Evolutionary conservation across 1,140 invertebrate species (phyloP), one percentile per base, ranked within the genome.

Genomic region (Euwallacea fornicatus): DNA sequence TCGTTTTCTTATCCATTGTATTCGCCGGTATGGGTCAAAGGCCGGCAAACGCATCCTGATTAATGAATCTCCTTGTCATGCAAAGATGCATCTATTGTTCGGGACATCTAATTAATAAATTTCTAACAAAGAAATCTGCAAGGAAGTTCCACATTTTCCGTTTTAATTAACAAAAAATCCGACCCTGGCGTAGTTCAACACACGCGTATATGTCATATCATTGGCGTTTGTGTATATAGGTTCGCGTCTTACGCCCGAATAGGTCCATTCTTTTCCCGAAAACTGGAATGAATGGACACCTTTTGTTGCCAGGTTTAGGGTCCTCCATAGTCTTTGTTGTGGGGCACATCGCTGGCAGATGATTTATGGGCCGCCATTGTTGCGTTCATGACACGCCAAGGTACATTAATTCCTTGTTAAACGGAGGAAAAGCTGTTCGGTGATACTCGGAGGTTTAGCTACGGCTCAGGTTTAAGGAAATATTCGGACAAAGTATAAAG

Each of bases 1-100:
- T 15, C n/a, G 42, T 66, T 71, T 71, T 55, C 69, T 71, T 61
- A 71, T 71, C 62, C 69, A 71, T 71, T 71, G 69, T 71, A 21
- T 71, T 71, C 69, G 61, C 66, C 69, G 53, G 33, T 42, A 65
- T 71, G 54, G 69, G 69, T 71, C 62, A 66, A 13, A 61, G 69
- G 69, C 54, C 54, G 50, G 43, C 68, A 50, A 33, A 65, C 58
- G 42, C 69, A 71, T 71, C 69, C 67, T 71, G 69, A 71, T 65
- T 71, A 71, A 71, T 71, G 69, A 71, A 63, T 10, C 54, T 71
- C 58, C 62, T 71, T 71, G 69, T 71, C 69, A 66, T 71, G 69
- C 69, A 63, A 33, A 71, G 63, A 71, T 65, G 62, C 69, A 66
- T 65, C 69, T 66, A 71, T 71, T 71, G 69, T 71, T 71, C 69